Evolutionary conservation across 2,888 invertebrate genomes (phyloP).

Genomic region (Strigamia crassipes): DNA sequence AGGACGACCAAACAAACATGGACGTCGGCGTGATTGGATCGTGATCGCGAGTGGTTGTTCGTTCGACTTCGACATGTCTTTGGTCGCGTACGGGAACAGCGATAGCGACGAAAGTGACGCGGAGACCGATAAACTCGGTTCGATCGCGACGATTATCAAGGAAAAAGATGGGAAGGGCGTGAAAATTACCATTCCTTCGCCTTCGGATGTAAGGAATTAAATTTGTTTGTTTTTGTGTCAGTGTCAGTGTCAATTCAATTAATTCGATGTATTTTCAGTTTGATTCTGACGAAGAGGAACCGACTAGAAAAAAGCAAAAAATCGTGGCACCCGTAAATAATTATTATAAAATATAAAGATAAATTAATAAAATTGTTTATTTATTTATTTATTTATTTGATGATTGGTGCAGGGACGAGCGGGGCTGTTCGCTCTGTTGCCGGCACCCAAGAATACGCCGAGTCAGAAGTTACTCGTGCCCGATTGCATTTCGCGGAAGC

Average conservation of each 20-base stretch:
- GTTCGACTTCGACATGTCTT: background rate
- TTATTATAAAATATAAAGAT: background rate
- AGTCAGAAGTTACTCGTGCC: background rate
- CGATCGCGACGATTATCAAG: background rate
- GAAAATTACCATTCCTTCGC: background rate
- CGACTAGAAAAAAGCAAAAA: background rate
- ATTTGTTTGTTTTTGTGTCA: background rate
- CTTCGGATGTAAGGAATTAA: background rate
- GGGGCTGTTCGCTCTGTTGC: slow-evolving; percentile 8
- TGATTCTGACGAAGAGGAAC: background rate
- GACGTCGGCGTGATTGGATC: background rate
- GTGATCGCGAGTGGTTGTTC: no score
- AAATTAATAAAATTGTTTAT: background rate
- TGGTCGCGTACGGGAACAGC: slow-evolving; percentile 31
- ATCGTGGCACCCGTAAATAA: background rate
- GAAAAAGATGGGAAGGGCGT: background rate
- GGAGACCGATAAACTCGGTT: background rate
- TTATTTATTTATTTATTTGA: background rate
- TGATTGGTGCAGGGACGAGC: background rate
- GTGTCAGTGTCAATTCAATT: background rate
- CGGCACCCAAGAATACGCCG: slow-evolving; percentile 14
- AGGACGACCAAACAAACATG: background rate
- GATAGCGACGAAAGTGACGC: background rate
- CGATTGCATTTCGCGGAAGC: background rate
- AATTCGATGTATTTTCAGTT: background rate